Evolutionary conservation across 2,797 vertebrate species (phyloP).

Genomic region (Coluber constrictor): DNA sequence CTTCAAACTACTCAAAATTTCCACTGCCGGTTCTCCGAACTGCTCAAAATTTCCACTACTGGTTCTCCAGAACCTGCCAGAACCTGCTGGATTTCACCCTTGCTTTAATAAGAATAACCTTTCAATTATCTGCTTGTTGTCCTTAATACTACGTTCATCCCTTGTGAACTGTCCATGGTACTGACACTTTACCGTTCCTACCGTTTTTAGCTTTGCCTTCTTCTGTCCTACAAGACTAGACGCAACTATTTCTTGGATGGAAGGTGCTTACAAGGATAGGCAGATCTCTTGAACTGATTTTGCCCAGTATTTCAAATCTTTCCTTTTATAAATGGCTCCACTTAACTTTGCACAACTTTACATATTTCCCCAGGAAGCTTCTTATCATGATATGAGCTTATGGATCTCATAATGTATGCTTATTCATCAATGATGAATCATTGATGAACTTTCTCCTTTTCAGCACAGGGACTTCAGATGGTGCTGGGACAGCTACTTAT

Average conservation of each 20-base stretch:
- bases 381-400: background rate
- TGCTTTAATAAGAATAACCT: background rate
- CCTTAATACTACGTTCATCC: background rate
- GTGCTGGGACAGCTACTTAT: background rate
- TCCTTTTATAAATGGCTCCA: background rate
- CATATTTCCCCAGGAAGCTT: background rate
- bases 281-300: background rate
- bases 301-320: background rate
- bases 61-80: too few relatives aligned
- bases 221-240: background rate
- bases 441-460: background rate
- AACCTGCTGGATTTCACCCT: too few relatives aligned
- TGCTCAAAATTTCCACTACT: too few relatives aligned
- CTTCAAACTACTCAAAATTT: too few relatives aligned
- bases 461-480: background rate
- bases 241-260: background rate
- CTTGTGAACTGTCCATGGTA: constrained; percentile 29
- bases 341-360: background rate
- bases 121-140: background rate
- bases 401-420: background rate
- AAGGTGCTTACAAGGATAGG: background rate
- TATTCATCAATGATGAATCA: background rate
- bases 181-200: background rate
- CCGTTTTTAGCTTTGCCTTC: background rate
- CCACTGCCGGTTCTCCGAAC: too few relatives aligned